Base-by-base conservation (phyloP, 1,140 invertebrate species). In the Cydia pomonella region DNA sequence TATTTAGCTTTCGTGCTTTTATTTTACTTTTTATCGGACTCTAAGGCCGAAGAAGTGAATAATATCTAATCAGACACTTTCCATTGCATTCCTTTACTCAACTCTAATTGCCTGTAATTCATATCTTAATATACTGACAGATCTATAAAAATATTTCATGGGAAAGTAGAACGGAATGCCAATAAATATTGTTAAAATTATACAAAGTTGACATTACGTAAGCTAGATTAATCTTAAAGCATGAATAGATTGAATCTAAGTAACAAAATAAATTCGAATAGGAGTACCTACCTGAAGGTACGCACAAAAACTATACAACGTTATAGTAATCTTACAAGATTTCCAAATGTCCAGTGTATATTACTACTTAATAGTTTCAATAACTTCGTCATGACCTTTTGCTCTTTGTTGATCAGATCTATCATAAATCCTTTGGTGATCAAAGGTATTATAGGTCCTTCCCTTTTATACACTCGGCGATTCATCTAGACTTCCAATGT, bases 131-230 rank as follows among this genome's bases (percentile, higher is more conserved):
- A 27, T 16, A 27, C 12, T 64, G 62, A 64, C 62, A 29, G 27
- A 27, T 6, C 27, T 69, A n/a, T 33, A 12, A 33, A 33, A 69
- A 33, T 69, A n/a, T 69, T 33, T 69, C 64, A 16, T 7, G 64
- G 29, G 64, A 69, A 69, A 69, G 64, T 69, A 18, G 27, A 69
- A 18, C 64, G n/a, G 64, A 69, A 69, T 69, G 27, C 27, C 25
- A 29, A 9, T 13, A 6, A 69, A 33, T 33, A 33, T 33, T 12
- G 63, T 64, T 38, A 64, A 38, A 29, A 69, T 64, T 33, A 64
- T 64, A 13, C n/a, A 23, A 63, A 64, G 13, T 29, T 64, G 27
- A 64, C 23, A 64, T 64, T 64, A 21, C 59, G 18, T 25, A 10
- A 12, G 12, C 9, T 63, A 13, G 23, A 23, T 63, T 25, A 63